A percentile compares a stretch with the other conserved stretches of the same genome.
phyloP scores from a whole-genome alignment of 2,888 invertebrate species.

The Drosophila tanythrix region DNA sequence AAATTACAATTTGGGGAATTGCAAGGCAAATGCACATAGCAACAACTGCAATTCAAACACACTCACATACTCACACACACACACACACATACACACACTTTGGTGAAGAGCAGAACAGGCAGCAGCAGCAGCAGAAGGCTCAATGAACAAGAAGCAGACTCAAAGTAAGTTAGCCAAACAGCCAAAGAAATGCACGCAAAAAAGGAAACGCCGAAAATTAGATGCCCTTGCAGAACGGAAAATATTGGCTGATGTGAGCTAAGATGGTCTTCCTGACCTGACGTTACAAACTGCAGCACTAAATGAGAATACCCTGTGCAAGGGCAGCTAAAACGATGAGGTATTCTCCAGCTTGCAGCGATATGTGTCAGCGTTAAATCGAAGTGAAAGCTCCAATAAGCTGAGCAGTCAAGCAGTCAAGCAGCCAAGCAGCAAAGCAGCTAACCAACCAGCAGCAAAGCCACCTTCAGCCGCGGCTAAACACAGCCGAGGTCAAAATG shows the following conservation, averaged over 20 bases:
- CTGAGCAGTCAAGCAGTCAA: slow-evolving; percentile 24
- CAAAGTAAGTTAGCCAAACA: slow-evolving; percentile 38
- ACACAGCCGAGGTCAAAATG: background rate
- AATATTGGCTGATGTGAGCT: background rate
- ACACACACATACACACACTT: slow-evolving; percentile 31
- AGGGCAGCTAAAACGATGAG: background rate
- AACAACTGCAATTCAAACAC: slow-evolving; percentile 23
- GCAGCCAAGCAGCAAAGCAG: background rate
- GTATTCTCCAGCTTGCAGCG: slow-evolving; percentile 58
- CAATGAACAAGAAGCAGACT: slow-evolving; percentile 15
- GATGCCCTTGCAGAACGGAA: background rate
- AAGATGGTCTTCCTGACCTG: background rate
- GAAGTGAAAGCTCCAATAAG: slow-evolving; percentile 66
- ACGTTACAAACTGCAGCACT: background rate
- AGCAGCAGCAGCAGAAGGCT: slow-evolving; percentile 28
- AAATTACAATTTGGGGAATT: slow-evolving; percentile 79
- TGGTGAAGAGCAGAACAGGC: slow-evolving; percentile 44
- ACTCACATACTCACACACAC: slow-evolving; percentile 19
- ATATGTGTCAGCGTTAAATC: slow-evolving; percentile 77
- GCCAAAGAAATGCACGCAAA: background rate
- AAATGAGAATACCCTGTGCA: background rate
- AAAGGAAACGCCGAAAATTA: slow-evolving; percentile 9
- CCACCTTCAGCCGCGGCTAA: background rate
- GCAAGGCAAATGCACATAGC: slow-evolving; percentile 68
- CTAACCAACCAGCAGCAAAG: background rate